These are phyloP conservation scores for Crax fasciolata DNA, from an alignment of 2,797 vertebrate species.

Conservation along the genomic window DNA sequence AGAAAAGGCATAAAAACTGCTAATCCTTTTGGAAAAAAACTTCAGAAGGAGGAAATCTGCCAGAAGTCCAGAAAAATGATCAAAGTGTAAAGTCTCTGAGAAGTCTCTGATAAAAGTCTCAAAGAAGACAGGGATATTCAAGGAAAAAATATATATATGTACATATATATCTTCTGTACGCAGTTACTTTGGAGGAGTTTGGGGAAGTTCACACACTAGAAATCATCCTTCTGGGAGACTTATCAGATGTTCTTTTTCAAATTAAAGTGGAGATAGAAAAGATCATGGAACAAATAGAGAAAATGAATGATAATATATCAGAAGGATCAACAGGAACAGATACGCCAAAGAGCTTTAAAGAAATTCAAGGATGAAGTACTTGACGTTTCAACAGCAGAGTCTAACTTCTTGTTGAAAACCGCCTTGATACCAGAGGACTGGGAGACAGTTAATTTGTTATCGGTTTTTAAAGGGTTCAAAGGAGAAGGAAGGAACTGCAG, in stretches of 20 bases:
- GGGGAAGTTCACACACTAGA: neutral
- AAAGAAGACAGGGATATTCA: neutral
- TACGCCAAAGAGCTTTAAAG: neutral
- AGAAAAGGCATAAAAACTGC: constrained; percentile 1
- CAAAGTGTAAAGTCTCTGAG: constrained; percentile 26
- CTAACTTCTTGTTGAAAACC: neutral
- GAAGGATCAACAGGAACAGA: neutral
- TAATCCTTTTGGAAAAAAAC: constrained; percentile 30
- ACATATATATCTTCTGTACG: neutral
- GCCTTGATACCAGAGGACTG: neutral
- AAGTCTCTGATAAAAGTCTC: constrained; percentile 17
- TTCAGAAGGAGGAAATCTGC: constrained; percentile 35
- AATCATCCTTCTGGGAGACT: neutral
- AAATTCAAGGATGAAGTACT: neutral
- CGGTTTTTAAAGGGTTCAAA: neutral
- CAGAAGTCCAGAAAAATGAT: constrained; percentile 22
- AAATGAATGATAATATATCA: neutral
- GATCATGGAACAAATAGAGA: neutral
- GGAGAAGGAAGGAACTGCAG: neutral
- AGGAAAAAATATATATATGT: neutral
- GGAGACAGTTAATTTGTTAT: neutral
- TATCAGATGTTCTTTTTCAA: neutral
- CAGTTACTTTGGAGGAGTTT: neutral
- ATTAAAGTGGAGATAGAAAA: neutral
- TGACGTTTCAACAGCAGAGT: neutral